Evolutionary conservation across 2,888 invertebrate genomes (phyloP), one percentile per base, ranked within the genome.

Genomic region (Micropterix aruncella): DNA sequence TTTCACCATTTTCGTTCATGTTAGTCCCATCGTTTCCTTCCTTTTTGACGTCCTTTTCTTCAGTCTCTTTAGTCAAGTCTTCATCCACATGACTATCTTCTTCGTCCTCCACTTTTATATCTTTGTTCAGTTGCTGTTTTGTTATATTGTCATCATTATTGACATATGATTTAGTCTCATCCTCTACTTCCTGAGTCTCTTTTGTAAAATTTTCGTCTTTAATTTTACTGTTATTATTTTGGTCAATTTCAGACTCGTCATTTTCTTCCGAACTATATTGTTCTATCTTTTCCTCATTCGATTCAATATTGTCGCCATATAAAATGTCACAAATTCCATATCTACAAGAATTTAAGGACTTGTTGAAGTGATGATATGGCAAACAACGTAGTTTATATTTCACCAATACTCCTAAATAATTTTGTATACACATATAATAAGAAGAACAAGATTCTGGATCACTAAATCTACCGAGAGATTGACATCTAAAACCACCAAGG

Each of bases 401-500:
- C 38, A 61, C 48, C 46, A 61, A 66, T 36, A 41, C 19, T 47
- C 50, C 43, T 38, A 53, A 49, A 2, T 52, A 55, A 50, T 58
- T 57, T 51, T 55, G 60, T 19, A 63, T 55, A 53, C 74, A 74
- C 42, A 67, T 61, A 47, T 65, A 65, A 51, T 71, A 73, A 46
- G 60, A 52, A 50, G 69, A 62, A 48, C 65, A 62, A 42, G 57
- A 57, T 19, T 60, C 53, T 38, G 59, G 53, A 47, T 66, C 64
- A 47, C 55, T 57, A 52, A 65, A 75, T 42, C 66, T 59, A 2
- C 70, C 69, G 51, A 58, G 58, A 17, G 57, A 50, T 36, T 60
- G 55, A 55, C 75, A 76, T 51, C 59, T 58, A 52, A 73, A 72
- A 54, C 70, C 65, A 48, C 66, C 65, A 36, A 67, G 59, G 53